Evolutionary conservation across 2,113 vertebrate genomes (phyloP).

Genomic region (Erpornis zantholeuca): DNA sequence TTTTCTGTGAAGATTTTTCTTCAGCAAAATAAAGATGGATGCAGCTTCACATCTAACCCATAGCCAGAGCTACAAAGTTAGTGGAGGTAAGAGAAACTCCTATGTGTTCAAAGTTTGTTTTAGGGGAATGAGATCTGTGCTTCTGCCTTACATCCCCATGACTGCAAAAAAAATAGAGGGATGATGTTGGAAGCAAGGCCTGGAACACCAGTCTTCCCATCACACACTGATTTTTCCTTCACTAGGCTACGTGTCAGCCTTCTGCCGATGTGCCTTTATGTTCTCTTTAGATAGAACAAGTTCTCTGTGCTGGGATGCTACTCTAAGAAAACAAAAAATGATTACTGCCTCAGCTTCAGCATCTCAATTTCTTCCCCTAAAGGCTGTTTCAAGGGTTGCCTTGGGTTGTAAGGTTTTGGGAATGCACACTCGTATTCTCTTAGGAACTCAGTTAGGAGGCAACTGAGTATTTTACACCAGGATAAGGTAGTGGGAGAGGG

Average conservation of each 20-base stretch:
- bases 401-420: background rate
- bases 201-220: background rate
- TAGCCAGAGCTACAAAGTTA: background rate
- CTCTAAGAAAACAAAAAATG: background rate
- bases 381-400: background rate
- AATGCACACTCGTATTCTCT: background rate
- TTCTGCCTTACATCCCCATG: background rate
- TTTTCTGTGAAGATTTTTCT: background rate
- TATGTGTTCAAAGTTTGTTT: background rate
- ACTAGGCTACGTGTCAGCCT: fast-evolving
- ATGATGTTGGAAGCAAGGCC: background rate
- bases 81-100: background rate
- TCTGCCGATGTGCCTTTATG: background rate
- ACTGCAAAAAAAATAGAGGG: background rate
- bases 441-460: background rate
- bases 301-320: fast-evolving
- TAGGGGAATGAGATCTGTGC: background rate
- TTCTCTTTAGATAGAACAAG: background rate
- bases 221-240: background rate
- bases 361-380: background rate
- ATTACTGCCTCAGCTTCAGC: background rate
- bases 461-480: background rate
- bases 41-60: background rate
- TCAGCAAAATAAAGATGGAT: background rate
- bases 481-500: background rate